Evolutionary conservation across 2,113 vertebrate species (phyloP).

Genomic region (Pionites leucogaster): DNA sequence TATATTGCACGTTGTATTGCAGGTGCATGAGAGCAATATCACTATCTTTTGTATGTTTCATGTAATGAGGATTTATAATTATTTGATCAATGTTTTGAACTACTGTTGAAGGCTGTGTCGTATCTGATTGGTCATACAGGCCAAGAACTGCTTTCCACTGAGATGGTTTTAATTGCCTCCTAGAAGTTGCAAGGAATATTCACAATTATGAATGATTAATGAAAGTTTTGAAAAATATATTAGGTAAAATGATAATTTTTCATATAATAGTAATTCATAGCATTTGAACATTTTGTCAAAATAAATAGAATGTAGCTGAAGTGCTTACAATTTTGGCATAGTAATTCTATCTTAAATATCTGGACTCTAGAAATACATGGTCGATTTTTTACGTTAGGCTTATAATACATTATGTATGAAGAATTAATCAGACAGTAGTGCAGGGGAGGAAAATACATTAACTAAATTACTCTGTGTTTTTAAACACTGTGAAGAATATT

Average conservation of each 20-base stretch:
- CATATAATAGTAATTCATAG: not conserved
- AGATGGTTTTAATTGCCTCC: constrained; percentile 80
- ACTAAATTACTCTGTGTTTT: constrained; percentile 13
- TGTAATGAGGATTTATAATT: constrained; percentile 84
- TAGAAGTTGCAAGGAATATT: constrained; percentile 47
- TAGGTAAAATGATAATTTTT: not conserved
- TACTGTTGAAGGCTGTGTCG: constrained; percentile 56
- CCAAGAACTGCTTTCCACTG: constrained; percentile 83
- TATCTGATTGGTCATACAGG: constrained; percentile 72
- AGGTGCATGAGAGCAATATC: constrained; percentile 92
- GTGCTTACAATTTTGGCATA: not conserved
- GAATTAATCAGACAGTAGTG: not conserved
- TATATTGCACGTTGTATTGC: constrained; percentile 78
- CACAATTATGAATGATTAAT: not conserved
- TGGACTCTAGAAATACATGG: not conserved
- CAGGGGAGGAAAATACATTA: constrained; percentile 20
- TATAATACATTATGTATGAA: constrained; percentile 43
- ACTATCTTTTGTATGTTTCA: constrained; percentile 79
- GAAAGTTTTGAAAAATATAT: not conserved
- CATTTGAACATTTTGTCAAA: not conserved
- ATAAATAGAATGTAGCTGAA: not conserved
- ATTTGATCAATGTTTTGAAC: constrained; percentile 76
- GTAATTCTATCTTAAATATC: not conserved
- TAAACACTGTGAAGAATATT: not conserved
- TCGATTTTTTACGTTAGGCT: not conserved